Evolutionary conservation across 1,140 invertebrate genomes (phyloP), one percentile per base, ranked within the genome.

Genomic region (Caenorhabditis brenneri): DNA sequence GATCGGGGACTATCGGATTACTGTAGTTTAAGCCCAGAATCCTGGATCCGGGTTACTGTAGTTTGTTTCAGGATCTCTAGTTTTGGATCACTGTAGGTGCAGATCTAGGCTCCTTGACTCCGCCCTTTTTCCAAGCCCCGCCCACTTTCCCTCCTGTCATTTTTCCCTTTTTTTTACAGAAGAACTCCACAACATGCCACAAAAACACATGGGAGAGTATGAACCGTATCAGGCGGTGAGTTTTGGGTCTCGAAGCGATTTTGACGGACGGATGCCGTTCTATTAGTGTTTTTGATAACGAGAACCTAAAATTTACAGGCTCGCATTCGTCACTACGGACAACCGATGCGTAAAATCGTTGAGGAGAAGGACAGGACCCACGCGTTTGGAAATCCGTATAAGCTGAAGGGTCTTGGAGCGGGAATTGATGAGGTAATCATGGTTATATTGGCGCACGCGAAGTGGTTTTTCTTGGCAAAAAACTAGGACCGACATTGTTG

Each of bases 161-260:
- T 51, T 49, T 49, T 19, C 48, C 5, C 4, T 36, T 33, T 36
- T 12, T 6, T 16, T 65, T 65, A 7, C 65, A 74, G 65, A 74
- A 42, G 65, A 74, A 46, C 65, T 74, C 22, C 65, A 74, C n/a
- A 74, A 74, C n/a, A 74, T 74, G 65, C 65, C 65, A 42, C 65
- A 74, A 24, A 74, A 74, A 19, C 19, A 9, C 0, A 74, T 74
- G 65, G 65, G 65, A 74, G 65, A 74, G 33, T 74, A 74, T 24
- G 65, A 74, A n/a, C 36, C 65, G 24, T 74, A 74, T 74, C 65
- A 74, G 33, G 36, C 36, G 33, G 65, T 74, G 3, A 42, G 65
- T 29, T 55, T 55, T 10, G 15, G 5, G 15, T 4, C 48, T 51
- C 15, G 0, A 46, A 46, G 0, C 16, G 42, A 46, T 2, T 46